Evolutionary conservation across 2,888 invertebrate species (phyloP), one percentile per base, ranked within the genome.

Genomic region (Vanessa cardui): DNA sequence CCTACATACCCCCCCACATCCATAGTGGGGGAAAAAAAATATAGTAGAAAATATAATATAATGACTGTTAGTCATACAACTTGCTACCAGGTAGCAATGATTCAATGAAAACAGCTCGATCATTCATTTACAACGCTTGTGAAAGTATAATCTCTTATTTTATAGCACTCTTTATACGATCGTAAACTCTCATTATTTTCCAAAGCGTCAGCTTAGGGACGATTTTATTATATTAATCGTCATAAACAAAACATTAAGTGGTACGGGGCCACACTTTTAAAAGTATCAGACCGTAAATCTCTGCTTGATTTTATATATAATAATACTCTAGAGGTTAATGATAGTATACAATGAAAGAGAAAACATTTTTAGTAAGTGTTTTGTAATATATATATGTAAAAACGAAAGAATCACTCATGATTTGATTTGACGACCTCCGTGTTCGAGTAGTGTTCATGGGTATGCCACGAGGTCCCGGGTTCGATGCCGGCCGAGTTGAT

Each of bases 101-200:
- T 12, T 39, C 39, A 39, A 39, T 39, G 12, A 39, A 39, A 39
- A 39, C 12, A 39, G 4, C 39, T 12, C 39, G 49, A 21, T 54
- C 33, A 46, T 54, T 58, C 44, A 58, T 64, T 64, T 64, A 56
- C 26, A 20, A 60, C 9, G 63, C 66, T 63, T 50, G 69, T 69
- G 70, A 72, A 69, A 73, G 71, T 72, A 73, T 73, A 76, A 77
- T 78, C 71, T 74, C 72, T 76, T 73, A 72, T 72, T 76, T 77
- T 74, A 75, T 72, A 68, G 73, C 63, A 33, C 62, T 58, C 68
- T 68, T 72, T 68, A 70, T 56, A 61, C 62, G 50, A 21, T 59
- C 70, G 44, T 72, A 70, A 72, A 66, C 60, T 61, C 58, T 72
- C 69, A 71, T 73, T 66, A 69, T 65, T 47, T 66, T 60, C 74